These are phyloP conservation scores for Ancistrus triradiatus DNA, from an alignment of 2,113 vertebrate species.

Conservation along the genomic window DNA sequence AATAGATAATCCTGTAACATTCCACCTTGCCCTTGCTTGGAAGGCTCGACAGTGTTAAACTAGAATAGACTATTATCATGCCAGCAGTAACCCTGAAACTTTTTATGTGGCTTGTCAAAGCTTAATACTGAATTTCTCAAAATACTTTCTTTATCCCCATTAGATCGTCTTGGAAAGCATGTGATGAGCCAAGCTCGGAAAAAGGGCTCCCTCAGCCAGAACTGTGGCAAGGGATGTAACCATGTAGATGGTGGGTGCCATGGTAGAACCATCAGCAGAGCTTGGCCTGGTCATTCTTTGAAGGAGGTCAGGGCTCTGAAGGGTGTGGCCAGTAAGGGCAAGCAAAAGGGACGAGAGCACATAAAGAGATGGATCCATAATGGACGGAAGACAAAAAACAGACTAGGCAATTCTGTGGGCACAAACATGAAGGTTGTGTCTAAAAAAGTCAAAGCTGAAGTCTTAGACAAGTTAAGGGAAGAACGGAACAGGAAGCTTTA, in stretches of 20 bases:
- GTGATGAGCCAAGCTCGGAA: conserved; percentile 74
- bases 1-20: not conserved
- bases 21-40: not conserved
- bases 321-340: conserved; percentile 43
- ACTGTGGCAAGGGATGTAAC: conserved; percentile 57
- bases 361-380: conserved; percentile 55
- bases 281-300: conserved; percentile 58
- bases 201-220: conserved; percentile 61
- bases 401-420: conserved; percentile 53
- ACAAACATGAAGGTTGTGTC: conserved; percentile 9
- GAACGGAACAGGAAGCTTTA: conserved; percentile 80
- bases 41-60: not conserved
- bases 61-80: not conserved
- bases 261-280: conserved; percentile 63
- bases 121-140: not conserved
- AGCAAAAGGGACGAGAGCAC: conserved; percentile 53
- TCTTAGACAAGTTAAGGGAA: conserved; percentile 39
- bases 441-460: conserved; percentile 26
- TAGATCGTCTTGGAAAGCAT: conserved; percentile 67
- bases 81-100: not conserved
- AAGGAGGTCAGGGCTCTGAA: conserved; percentile 65
- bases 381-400: conserved; percentile 59
- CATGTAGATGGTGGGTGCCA: conserved; percentile 56
- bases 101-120: not conserved
- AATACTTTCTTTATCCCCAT: conserved; percentile 32